These are phyloP conservation scores for Platerodrilus igneus DNA, from an alignment of 2,888 invertebrate species.

Conservation along the genomic window DNA sequence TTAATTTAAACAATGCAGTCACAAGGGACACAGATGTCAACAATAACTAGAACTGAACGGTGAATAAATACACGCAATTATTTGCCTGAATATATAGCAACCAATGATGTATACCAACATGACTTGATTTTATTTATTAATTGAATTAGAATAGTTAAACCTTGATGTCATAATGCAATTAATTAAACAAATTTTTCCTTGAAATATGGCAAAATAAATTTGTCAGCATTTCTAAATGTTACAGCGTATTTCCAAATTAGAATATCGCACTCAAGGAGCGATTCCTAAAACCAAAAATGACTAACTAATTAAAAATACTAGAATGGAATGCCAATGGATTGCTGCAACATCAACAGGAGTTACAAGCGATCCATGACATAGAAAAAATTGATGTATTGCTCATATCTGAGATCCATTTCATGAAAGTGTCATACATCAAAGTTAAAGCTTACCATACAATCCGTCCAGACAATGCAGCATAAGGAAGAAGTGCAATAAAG, in stretches of 20 bases:
- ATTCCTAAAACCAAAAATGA: conserved; percentile 19
- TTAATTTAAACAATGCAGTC: no score
- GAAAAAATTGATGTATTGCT: conserved; percentile 25
- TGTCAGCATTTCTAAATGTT: no score
- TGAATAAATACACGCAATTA: no score
- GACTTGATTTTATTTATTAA: no score
- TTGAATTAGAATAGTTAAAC: no score
- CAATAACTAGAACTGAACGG: no score
- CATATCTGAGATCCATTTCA: conserved; percentile 27
- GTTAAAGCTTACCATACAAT: conserved; percentile 23
- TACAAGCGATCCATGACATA: conserved; percentile 21
- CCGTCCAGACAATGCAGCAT: conserved; percentile 21
- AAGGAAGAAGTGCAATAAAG: conserved; percentile 13
- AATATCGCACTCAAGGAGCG: conserved; percentile 22
- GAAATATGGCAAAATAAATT: no score
- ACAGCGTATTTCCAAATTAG: conserved; percentile 14
- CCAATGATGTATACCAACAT: no score
- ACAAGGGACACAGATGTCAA: no score
- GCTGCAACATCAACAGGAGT: conserved; percentile 24
- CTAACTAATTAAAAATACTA: conserved; percentile 16
- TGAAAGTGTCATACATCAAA: conserved; percentile 23
- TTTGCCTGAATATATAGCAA: no score
- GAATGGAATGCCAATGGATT: conserved; percentile 27
- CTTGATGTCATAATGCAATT: no score
- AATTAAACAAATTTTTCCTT: no score